Conservation (phyloP, 2,888 invertebrate species). For the Rhagophthalmus giganteus region DNA sequence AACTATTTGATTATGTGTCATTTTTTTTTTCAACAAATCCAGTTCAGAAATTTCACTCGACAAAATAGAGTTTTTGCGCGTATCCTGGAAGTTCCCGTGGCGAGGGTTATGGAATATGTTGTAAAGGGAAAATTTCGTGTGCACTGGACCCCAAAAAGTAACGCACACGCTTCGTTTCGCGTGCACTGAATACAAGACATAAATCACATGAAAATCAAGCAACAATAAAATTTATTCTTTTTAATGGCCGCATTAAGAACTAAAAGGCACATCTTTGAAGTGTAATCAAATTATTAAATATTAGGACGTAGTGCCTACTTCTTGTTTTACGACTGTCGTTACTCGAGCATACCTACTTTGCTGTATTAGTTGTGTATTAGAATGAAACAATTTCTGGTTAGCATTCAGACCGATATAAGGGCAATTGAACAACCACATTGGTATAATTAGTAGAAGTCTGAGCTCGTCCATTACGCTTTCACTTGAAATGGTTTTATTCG, state of each 20-base stretch:
- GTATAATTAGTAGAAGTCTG: too few relatives aligned
- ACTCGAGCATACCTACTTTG: too few relatives aligned
- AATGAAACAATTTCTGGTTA: background rate
- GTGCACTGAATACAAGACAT: slow-evolving; percentile 28
- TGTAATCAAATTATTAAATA: too few relatives aligned
- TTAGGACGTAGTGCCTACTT: too few relatives aligned
- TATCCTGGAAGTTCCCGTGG: slow-evolving; percentile 18
- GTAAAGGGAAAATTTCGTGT: slow-evolving; percentile 28
- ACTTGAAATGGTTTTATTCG: slow-evolving; percentile 12
- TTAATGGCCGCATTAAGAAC: too few relatives aligned
- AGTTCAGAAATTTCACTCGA: too few relatives aligned
- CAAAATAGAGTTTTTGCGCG: too few relatives aligned
- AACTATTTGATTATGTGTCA: too few relatives aligned
- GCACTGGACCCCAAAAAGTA: slow-evolving; percentile 33
- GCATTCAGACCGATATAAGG: slow-evolving; percentile 8
- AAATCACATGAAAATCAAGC: slow-evolving; percentile 24
- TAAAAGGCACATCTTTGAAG: too few relatives aligned
- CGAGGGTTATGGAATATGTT: slow-evolving; percentile 23
- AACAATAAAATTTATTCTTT: slow-evolving; percentile 11
- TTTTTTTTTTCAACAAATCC: too few relatives aligned
- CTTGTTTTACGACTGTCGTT: too few relatives aligned
- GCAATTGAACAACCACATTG: slow-evolving; percentile 8
- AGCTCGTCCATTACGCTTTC: slow-evolving; percentile 13
- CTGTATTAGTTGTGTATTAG: too few relatives aligned
- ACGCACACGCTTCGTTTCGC: slow-evolving; percentile 36